Evolutionary conservation across 1,140 invertebrate genomes (phyloP).

Genomic region (Spodoptera frugiperda): DNA sequence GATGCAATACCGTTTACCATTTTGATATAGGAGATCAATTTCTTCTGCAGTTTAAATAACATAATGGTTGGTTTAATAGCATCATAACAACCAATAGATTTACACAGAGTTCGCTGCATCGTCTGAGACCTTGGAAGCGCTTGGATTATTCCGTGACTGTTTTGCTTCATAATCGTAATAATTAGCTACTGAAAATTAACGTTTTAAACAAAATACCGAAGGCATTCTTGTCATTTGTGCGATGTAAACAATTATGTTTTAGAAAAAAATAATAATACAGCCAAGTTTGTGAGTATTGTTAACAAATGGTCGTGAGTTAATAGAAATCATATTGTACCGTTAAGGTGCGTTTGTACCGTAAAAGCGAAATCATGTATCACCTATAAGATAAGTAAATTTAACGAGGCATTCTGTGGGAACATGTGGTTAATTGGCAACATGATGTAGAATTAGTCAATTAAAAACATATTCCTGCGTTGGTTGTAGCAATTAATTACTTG

Average conservation of each 20-base stretch:
- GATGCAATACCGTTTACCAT: constrained; percentile 45
- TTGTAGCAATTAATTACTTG: constrained; percentile 23
- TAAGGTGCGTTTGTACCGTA: constrained; percentile 23
- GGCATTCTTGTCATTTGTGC: constrained; percentile 4
- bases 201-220: not conserved
- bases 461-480: constrained; percentile 30
- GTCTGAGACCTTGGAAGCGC: constrained; percentile 35
- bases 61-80: constrained; percentile 21
- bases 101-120: constrained; percentile 21
- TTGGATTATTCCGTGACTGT: constrained; percentile 29
- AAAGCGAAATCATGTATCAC: constrained; percentile 32
- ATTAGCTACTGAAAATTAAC: constrained; percentile 20
- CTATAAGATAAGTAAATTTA: constrained; percentile 35
- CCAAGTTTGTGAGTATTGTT: not conserved
- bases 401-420: constrained; percentile 38
- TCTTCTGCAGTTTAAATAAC: constrained; percentile 28
- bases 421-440: constrained; percentile 24
- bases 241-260: constrained; percentile 4
- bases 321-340: constrained; percentile 12
- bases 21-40: constrained; percentile 36
- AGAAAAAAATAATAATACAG: not conserved
- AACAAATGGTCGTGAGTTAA: constrained; percentile 2
- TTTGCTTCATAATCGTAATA: constrained; percentile 33
- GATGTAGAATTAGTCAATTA: constrained; percentile 45
- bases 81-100: constrained; percentile 27